phyloP scores from a whole-genome alignment of 2,113 vertebrate species.

The Dicerorhinus sumatrensis region DNA sequence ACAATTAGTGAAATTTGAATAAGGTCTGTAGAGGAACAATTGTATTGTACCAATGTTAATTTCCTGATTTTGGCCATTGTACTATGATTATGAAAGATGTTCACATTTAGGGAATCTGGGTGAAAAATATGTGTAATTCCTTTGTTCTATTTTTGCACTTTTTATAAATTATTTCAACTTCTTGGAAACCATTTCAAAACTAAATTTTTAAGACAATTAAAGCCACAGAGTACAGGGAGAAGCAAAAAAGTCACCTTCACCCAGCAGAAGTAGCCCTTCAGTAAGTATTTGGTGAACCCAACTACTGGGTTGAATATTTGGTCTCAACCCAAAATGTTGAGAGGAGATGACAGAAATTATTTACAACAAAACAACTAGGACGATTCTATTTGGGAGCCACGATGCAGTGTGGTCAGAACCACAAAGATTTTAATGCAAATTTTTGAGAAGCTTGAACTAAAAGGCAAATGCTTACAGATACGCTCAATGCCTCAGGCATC shows the following conservation, averaged over 20 bases:
- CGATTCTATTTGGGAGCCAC: background rate
- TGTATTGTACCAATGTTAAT: background rate
- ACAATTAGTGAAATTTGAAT: background rate
- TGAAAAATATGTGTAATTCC: background rate
- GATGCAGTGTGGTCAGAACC: background rate
- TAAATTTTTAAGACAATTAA: constrained; percentile 1
- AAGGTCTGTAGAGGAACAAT: background rate
- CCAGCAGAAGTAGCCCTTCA: background rate
- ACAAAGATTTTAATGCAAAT: background rate
- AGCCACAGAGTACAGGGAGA: background rate
- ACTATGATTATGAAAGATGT: background rate
- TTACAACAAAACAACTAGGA: constrained; percentile 30
- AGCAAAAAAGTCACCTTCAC: background rate
- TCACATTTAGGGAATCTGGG: background rate
- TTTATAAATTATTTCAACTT: constrained; percentile 2
- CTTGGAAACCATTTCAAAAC: constrained; percentile 18
- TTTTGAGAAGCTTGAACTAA: background rate
- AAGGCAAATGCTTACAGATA: background rate
- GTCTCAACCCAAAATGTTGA: constrained; percentile 33
- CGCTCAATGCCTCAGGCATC: background rate
- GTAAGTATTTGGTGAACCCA: background rate
- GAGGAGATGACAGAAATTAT: constrained; percentile 44
- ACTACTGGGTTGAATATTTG: background rate
- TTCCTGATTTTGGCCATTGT: background rate
- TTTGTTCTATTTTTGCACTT: background rate